Conservation (phyloP, 2,797 vertebrate species). For the Ctenosaura bakeri region DNA sequence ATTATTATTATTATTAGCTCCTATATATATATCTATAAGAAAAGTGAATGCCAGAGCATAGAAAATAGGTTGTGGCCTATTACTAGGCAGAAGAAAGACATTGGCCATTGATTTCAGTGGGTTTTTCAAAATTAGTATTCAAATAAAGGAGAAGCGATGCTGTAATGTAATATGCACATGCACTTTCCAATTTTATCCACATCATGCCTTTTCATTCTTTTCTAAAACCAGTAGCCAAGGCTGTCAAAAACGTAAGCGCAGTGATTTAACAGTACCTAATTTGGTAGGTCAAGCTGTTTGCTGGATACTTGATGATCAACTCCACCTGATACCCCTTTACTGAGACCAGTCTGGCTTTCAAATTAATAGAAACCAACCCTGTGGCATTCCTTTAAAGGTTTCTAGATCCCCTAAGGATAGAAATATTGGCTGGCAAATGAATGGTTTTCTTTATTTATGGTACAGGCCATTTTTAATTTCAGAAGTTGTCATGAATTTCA, state of each 20-base stretch:
- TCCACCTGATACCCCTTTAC: background rate
- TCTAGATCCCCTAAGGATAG: background rate
- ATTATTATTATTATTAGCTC: too few species aligned
- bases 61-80: too few species aligned
- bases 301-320: background rate
- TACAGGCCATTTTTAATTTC: slow-evolving; percentile 31
- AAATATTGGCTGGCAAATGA: background rate
- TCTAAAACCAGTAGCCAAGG: background rate
- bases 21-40: too few species aligned
- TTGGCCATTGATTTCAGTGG: too few species aligned
- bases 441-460: slow-evolving; percentile 27
- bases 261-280: background rate
- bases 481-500: slow-evolving; percentile 9
- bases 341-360: background rate
- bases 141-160: background rate
- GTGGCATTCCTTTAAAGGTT: slow-evolving; percentile 6
- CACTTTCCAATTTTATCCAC: background rate
- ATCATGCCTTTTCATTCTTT: background rate
- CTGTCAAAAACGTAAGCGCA: background rate
- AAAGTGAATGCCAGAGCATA: too few species aligned
- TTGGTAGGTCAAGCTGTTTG: background rate
- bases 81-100: too few species aligned
- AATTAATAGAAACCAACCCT: background rate
- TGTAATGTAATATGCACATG: background rate
- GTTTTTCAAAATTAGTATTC: too few species aligned